phyloP scores from a whole-genome alignment of 2,113 vertebrate species.

The Machaerirhynchus nigripectus region DNA sequence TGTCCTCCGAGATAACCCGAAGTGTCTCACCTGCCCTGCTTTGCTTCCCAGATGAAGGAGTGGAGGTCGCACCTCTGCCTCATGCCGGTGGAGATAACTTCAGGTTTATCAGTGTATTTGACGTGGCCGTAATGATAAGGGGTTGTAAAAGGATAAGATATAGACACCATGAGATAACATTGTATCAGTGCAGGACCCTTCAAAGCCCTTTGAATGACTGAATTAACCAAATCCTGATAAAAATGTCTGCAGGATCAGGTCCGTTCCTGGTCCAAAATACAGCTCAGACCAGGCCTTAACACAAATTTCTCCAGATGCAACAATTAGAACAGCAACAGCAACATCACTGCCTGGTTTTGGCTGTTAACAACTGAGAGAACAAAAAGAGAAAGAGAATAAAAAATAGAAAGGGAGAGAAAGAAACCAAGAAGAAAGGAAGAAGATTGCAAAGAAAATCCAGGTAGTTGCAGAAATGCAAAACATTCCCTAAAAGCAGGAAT shows the following conservation, averaged over 20 bases:
- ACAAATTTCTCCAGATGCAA: neutral
- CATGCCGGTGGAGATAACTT: neutral
- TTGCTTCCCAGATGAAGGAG: neutral
- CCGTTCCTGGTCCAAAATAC: neutral
- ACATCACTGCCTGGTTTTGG: neutral
- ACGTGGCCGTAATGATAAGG: accelerated
- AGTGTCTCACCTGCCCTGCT: neutral
- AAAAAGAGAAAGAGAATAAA: neutral
- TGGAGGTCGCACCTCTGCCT: neutral
- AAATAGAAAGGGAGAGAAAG: neutral
- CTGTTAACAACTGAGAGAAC: neutral
- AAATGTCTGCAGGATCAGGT: neutral
- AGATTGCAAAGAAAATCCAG: neutral
- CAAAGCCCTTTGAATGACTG: neutral
- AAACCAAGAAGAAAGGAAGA: neutral
- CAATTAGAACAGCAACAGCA: neutral
- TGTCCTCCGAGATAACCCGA: neutral
- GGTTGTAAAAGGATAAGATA: neutral
- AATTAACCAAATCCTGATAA: neutral
- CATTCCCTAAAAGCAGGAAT: neutral
- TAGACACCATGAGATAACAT: neutral
- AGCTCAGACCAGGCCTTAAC: neutral
- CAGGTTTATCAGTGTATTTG: neutral
- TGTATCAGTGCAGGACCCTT: neutral
- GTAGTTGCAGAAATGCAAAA: neutral